Base-by-base conservation (phyloP, 35 echinoderm and acorn worm species). In the Heliocidaris tuberculata region DNA sequence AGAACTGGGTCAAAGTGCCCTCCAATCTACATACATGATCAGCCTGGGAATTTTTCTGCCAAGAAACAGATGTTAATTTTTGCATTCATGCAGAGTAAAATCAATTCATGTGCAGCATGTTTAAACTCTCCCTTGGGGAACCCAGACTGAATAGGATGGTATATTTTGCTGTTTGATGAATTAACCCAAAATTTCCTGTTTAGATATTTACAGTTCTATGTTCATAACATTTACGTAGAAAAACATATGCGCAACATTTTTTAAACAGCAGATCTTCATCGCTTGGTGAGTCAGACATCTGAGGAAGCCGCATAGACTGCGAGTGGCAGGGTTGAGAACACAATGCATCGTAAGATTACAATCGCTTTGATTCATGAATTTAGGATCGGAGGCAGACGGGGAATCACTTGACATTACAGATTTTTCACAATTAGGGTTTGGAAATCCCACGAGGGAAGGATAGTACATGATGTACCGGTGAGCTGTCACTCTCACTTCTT, bases 361-460 rank as follows among this genome's bases (percentile, higher is more conserved):
- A 78, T 78, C 65, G 4, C 15, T n/a, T 78, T n/a, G 65, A 78
- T 78, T 78, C 21, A 78, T 78, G 65, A 78, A 78, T 78, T 19
- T 24, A 27, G 7, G 15, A 78, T 78, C 65, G 19, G 27, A 27
- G 65, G 24, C 65, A 78, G 65, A 78, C 27, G 65, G 65, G 27
- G 27, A n/a, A 78, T 78, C 65, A n/a, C 21, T 78, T 78, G 65
- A 78, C 65, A 78, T 78, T 78, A 27, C 65, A 78, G 17, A 78
- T 78, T 78, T 78, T 78, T 78, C 65, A 78, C 65, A 78, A 78
- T 78, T 78, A 78, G 65, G 19, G 65, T 78, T 78, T 78, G 65
- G 65, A 78, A 78, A 78, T 78, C 65, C 65, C 65, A n/a, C 2
- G 27, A 78, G 65, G 65, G 21, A 78, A 78, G 65, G 4, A 24